Base-by-base conservation (phyloP, 1,140 invertebrate genomes). In the Acromyrmex echinatior region DNA sequence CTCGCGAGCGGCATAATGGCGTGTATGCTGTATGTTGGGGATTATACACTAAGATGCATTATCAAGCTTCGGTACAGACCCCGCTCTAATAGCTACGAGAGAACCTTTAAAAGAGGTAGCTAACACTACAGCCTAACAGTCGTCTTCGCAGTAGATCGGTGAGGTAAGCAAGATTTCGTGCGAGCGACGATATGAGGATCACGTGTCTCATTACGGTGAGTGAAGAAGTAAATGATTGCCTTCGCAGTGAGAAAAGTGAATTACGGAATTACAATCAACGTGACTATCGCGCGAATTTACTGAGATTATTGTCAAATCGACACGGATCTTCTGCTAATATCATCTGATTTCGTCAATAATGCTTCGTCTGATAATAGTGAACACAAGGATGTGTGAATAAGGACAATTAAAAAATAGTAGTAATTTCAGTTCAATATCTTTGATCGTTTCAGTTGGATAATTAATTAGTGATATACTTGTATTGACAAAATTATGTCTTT, bases 161-260 rank as follows among this genome's bases (percentile, higher is more conserved):
- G 62, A 77, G 77, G 88, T 80, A 88, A 90, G 58, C 73, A 74
- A 53, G 31, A 90, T 65, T 73, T 58, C 28, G 76, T 87, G 80
- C 76, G 58, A 88, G 78, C 86, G 2, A 66, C 86, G 78, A 86
- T 39, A 92, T 92, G 91, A 92, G 35, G 87, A 76, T 92, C 86
- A 90, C 81, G 82, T 82, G 86, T 82, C 65, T 92, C 18, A 53
- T 88, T 56, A 92, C 71, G 89, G 91, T 92, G 91, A 92, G 91
- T 87, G 84, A 31, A 78, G 45, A 21, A 10, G 6, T n/a, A 6
- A 66, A 49, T 28, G n/a, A 76, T 76, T 62, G 31, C 74, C 18
- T 45, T 63, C 14, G 45, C 73, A 86, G 60, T 68, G 76, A 86
- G n/a, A 71, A 79, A 80, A 78, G 66, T 84, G 80, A 63, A 53